Percentiles rank a stretch among this genome's conserved stretches.
phyloP scores from a whole-genome alignment of 2,113 vertebrate genomes.

The Sclerurus mexicanus region DNA sequence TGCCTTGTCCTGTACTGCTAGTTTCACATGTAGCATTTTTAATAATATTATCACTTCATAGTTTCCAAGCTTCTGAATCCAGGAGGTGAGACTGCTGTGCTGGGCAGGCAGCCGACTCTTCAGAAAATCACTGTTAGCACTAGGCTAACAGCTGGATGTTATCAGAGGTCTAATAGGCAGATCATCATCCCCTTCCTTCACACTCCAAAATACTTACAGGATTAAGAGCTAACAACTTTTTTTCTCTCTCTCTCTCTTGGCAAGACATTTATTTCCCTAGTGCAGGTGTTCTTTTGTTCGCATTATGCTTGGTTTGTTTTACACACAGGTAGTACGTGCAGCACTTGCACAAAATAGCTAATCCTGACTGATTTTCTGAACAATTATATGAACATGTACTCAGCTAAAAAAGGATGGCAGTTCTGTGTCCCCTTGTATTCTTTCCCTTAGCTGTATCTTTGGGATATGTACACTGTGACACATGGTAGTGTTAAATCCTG shows the following conservation, averaged over 20 bases:
- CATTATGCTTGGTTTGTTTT: not conserved
- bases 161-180: not conserved
- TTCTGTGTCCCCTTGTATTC: not conserved
- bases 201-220: constrained; percentile 5
- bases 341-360: not conserved
- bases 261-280: not conserved
- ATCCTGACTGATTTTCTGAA: not conserved
- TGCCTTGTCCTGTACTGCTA: not conserved
- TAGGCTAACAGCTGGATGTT: constrained; percentile 10
- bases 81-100: not conserved
- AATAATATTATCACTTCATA: not conserved
- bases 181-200: not conserved
- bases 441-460: not conserved
- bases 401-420: not conserved
- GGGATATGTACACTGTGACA: not conserved
- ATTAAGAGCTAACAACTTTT: constrained; percentile 22
- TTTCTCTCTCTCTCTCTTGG: not conserved
- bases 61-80: constrained; percentile 5
- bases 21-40: not conserved
- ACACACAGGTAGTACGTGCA: not conserved
- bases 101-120: not conserved
- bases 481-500: not conserved
- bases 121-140: not conserved
- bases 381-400: fast-evolving
- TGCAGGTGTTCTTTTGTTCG: constrained; percentile 18